A percentile compares a stretch with the other conserved stretches of the same genome.
Conservation (phyloP, 2,797 vertebrate genomes). For the Rhyacichthys aspro region DNA sequence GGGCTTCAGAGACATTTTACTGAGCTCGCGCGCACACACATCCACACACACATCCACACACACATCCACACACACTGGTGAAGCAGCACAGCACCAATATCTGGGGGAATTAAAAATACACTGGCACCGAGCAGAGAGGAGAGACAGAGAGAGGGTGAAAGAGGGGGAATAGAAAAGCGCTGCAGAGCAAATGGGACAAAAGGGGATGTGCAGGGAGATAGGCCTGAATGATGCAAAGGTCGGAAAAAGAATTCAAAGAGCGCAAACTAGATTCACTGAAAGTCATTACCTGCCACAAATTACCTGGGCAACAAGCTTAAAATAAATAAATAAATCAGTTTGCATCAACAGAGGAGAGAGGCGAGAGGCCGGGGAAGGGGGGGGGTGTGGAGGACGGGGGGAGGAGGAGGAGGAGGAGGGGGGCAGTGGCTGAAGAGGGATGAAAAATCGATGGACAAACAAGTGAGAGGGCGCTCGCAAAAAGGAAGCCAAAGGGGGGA, state of each 20-base stretch:
- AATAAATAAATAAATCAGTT: constrained; percentile 79
- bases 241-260: constrained; percentile 83
- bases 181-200: constrained; percentile 61
- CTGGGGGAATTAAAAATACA: constrained; percentile 84
- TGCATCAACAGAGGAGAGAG: constrained; percentile 59
- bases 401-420: constrained; percentile 19
- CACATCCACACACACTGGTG: constrained; percentile 21
- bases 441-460: constrained; percentile 84
- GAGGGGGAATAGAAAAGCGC: constrained; percentile 31
- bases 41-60: background rate
- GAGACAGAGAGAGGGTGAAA: constrained; percentile 37
- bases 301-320: constrained; percentile 91
- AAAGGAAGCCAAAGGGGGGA: constrained; percentile 71
- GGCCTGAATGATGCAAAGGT: constrained; percentile 60
- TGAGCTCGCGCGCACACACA: constrained; percentile 11
- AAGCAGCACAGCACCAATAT: constrained; percentile 74
- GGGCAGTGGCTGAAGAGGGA: constrained; percentile 63
- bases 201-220: constrained; percentile 53
- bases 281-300: constrained; percentile 95
- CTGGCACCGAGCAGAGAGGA: constrained; percentile 38
- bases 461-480: constrained; percentile 71
- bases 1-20: constrained; percentile 83
- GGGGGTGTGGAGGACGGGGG: constrained; percentile 37
- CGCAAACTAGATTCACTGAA: constrained; percentile 90
- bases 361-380: constrained; percentile 53